Evolutionary conservation across 2,113 vertebrate species (phyloP), one percentile per base, ranked within the genome.

Genomic region (Gasterosteus nipponicus): DNA sequence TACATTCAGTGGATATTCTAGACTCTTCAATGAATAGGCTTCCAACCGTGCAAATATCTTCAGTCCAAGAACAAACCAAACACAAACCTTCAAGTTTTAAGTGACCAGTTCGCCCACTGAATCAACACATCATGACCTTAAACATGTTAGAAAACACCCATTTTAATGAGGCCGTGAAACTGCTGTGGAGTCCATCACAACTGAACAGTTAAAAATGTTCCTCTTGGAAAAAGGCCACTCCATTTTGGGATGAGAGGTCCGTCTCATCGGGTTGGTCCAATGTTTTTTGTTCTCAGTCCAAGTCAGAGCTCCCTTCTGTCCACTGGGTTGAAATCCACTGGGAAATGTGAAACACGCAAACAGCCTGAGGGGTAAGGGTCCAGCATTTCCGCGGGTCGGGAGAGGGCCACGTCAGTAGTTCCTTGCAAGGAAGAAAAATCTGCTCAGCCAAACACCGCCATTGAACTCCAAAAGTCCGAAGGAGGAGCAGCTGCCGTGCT

Each of bases 361-460:
- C 57, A 82, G 73, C 73, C 70, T 70, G 66, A 77, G 72, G 41
- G 60, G 51, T 64, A 35, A n/a, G n/a, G 56, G 78, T 80, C 80
- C 86, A 81, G 78, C 83, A 66, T 67, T 64, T 39, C 33, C 35
- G 41, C 60, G 58, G 54, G 79, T 91, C 89, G 87, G 91, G 87
- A 89, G 87, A 49, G 75, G 71, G 69, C 80, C 84, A 92, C 81
- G 19, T 92, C 90, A 90, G 92, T 86, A 91, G 87, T 87, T 91
- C 74, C 56, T 73, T 71, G 75, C 70, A 16, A 67, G 19, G 63
- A 35, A 49, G 80, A 33, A 47, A 82, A 85, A 73, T 76, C 69
- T 65, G 64, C 41, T 69, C 29, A 46, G 68, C 81, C 73, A 65
- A 57, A 80, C 62, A 53, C 38, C 10, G 39, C 73, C 38, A 59